Percentiles rank a stretch among this genome's conserved stretches.
These are phyloP conservation scores for Toxonevra muliebris DNA, from an alignment of 2,888 invertebrate species.

Conservation along the genomic window DNA sequence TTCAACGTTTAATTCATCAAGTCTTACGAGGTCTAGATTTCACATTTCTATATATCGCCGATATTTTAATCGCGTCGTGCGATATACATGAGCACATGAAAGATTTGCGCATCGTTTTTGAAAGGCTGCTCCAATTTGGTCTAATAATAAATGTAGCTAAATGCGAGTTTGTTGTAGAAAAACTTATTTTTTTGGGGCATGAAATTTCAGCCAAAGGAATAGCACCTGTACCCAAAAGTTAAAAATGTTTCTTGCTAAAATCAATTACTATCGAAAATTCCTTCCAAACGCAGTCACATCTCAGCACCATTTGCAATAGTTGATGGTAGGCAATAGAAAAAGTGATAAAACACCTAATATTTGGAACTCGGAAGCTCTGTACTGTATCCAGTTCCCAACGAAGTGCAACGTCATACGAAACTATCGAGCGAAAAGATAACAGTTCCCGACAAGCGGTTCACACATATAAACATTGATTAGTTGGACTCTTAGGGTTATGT, in stretches of 20 bases:
- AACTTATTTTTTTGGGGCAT: not conserved
- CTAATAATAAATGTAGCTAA: conserved; percentile 15
- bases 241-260: conserved; percentile 38
- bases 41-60: conserved; percentile 14
- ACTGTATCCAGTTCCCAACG: not conserved
- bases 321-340: too few relatives aligned
- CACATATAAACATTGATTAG: conserved; percentile 2
- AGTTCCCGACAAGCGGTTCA: not conserved
- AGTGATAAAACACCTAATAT: too few relatives aligned
- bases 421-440: not conserved
- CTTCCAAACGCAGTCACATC: not conserved
- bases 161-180: not conserved
- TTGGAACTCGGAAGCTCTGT: too few relatives aligned
- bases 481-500: not conserved
- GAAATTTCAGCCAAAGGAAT: conserved; percentile 22
- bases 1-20: conserved; percentile 35
- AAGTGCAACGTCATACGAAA: not conserved
- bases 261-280: conserved; percentile 40
- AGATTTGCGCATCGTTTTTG: conserved; percentile 18
- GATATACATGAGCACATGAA: not conserved
- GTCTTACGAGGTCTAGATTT: conserved; percentile 28
- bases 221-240: conserved; percentile 29
- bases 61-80: conserved; percentile 14
- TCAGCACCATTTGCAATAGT: too few relatives aligned
- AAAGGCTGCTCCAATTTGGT: not conserved